phyloP scores from a whole-genome alignment of 1,140 invertebrate genomes.

The Drosophila orosa region DNA sequence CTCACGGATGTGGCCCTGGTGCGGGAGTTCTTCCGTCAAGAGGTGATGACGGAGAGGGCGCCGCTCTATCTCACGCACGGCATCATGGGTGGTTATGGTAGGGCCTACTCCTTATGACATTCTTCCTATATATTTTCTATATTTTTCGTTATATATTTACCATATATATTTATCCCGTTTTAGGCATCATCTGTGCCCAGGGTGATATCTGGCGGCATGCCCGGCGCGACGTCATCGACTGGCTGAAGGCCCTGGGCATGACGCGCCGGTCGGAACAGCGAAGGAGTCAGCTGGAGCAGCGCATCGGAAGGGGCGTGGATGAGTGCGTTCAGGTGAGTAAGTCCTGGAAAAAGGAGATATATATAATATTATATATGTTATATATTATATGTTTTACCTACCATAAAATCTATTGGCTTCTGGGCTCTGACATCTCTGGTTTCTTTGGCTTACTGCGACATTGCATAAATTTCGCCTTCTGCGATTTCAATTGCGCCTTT shows the following conservation, averaged over 20 bases:
- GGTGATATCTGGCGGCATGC: conserved; percentile 93
- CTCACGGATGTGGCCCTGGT: conserved; percentile 90
- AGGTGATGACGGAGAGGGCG: conserved; percentile 89
- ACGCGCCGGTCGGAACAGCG: conserved; percentile 88
- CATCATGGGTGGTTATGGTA: conserved; percentile 94
- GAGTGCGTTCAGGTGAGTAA: conserved; percentile 87
- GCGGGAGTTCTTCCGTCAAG: conserved; percentile 88
- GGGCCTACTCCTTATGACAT: conserved; percentile 36
- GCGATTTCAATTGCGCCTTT: background rate
- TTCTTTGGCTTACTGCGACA: background rate
- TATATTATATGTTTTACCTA: background rate
- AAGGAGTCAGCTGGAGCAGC: conserved; percentile 87
- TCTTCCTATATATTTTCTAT: background rate
- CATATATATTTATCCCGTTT: background rate
- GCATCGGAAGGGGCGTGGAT: conserved; percentile 87
- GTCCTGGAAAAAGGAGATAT: background rate
- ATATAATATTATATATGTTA: background rate
- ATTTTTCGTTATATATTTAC: background rate
- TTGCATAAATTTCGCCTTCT: conserved; percentile 9
- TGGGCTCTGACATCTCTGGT: background rate
- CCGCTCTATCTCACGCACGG: conserved; percentile 93
- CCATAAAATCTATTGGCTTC: background rate
- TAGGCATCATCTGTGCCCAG: conserved; percentile 92
- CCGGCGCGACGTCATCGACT: conserved; percentile 89
- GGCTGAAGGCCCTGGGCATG: conserved; percentile 91